Conservation (phyloP, 2,797 vertebrate species). For the Lepus townsendii region DNA sequence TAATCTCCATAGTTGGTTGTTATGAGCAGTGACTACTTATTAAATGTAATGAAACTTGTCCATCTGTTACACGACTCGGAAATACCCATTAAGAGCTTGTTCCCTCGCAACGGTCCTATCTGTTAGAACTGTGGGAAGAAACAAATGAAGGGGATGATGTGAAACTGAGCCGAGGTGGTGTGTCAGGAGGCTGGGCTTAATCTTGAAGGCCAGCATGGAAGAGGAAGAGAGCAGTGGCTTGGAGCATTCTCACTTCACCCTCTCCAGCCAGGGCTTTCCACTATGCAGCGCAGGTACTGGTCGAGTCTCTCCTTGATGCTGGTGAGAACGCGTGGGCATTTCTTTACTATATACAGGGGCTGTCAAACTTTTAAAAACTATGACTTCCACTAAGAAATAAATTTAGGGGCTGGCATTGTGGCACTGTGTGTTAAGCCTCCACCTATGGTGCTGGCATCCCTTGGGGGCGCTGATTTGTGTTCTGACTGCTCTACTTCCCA, state of each 20-base stretch:
- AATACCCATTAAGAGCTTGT: background rate
- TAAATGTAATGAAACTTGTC: slow-evolving; percentile 61
- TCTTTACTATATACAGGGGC: background rate
- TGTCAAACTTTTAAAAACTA: slow-evolving; percentile 4
- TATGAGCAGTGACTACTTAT: slow-evolving; percentile 59
- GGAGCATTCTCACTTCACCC: background rate
- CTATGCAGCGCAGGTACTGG: background rate
- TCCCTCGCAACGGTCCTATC: background rate
- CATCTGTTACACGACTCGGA: slow-evolving; percentile 27
- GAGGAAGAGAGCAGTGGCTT: background rate
- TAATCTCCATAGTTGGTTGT: slow-evolving; percentile 7
- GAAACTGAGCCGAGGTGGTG: background rate
- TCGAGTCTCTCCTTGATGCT: background rate
- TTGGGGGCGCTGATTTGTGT: too few species aligned
- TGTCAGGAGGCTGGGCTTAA: background rate
- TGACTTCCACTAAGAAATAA: background rate
- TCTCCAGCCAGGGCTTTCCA: background rate
- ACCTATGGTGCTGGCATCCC: too few species aligned
- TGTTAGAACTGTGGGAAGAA: slow-evolving; percentile 34
- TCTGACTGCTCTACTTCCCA: too few species aligned
- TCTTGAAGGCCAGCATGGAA: background rate
- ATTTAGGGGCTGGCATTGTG: background rate
- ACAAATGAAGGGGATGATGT: background rate
- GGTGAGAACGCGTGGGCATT: background rate
- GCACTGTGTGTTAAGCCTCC: too few species aligned